Evolutionary conservation across 2,888 invertebrate species (phyloP).

Genomic region (Eupithecia inturbata): DNA sequence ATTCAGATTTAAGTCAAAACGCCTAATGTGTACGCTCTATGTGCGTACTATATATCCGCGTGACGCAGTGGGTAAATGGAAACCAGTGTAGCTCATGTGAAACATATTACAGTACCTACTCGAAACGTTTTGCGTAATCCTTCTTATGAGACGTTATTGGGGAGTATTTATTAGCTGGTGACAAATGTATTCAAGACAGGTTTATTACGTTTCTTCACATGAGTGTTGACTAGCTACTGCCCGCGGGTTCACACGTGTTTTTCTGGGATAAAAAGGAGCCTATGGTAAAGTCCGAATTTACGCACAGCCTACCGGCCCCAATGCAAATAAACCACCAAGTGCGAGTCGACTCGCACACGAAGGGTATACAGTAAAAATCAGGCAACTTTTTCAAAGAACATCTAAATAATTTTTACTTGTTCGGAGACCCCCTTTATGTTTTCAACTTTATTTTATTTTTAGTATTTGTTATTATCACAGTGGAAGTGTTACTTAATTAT

Average conservation of each 20-base stretch:
- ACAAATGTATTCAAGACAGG: constrained; percentile 15
- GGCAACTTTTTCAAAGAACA: no score
- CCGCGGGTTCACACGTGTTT: neutral
- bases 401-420: no score
- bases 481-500: no score
- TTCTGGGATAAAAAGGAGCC: neutral
- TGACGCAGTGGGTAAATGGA: neutral
- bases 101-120: constrained; percentile 34
- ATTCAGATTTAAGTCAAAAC: neutral
- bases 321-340: neutral
- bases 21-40: neutral
- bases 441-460: no score
- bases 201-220: constrained; percentile 2
- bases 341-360: no score
- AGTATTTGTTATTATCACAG: no score
- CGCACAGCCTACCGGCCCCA: no score
- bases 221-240: neutral
- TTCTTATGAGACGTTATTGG: constrained; percentile 28
- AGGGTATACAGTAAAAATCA: no score
- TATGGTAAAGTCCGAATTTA: neutral
- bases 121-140: constrained; percentile 32
- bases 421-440: no score
- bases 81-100: constrained; percentile 5
- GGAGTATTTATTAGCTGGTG: constrained; percentile 26
- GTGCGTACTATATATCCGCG: neutral